These are phyloP conservation scores for Litoditis marina DNA, from an alignment of 2,888 invertebrate species.

Conservation along the genomic window DNA sequence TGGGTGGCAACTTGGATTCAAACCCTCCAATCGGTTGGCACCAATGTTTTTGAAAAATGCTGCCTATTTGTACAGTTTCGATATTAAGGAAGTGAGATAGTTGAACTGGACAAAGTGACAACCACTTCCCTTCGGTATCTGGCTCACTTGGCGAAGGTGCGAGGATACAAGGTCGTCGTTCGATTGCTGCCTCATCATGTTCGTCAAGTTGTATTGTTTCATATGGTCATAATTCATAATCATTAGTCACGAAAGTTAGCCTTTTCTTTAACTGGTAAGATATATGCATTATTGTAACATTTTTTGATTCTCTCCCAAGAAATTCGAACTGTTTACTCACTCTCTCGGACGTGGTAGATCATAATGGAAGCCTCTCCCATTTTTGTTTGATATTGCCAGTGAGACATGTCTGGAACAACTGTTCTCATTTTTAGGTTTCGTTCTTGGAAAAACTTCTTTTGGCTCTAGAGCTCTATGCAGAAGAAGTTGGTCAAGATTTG, in stretches of 20 bases:
- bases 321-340: no score
- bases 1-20: no score
- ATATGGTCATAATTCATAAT: no score
- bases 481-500: constrained; percentile 13
- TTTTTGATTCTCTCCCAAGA: no score
- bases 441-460: constrained; percentile 41
- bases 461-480: constrained; percentile 33
- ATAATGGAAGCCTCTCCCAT: no score
- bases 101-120: constrained; percentile 16
- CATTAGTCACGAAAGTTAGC: no score
- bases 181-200: constrained; percentile 42
- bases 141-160: constrained; percentile 32
- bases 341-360: no score
- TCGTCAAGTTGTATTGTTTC: no score
- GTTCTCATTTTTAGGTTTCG: constrained; percentile 32
- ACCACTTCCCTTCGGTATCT: constrained; percentile 27
- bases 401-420: background rate
- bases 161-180: constrained; percentile 39
- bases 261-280: no score
- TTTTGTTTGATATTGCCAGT: background rate
- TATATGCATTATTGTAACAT: no score
- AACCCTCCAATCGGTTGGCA: background rate
- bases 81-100: background rate
- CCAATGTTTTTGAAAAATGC: constrained; percentile 4
- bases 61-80: background rate